Conservation (phyloP, 2,888 invertebrate genomes). For the Melanotus villosus region DNA sequence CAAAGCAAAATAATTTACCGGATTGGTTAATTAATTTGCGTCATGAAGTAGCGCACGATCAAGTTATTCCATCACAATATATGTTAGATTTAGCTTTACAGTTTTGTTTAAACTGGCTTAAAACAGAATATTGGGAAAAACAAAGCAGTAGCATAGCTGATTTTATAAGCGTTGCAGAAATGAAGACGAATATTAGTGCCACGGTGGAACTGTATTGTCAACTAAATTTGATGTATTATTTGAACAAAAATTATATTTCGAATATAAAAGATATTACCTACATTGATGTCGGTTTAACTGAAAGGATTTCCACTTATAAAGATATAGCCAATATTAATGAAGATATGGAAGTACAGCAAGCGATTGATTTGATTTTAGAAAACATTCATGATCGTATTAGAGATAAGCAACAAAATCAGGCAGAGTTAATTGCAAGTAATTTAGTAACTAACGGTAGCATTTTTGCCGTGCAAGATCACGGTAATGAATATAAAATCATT, state of each 20-base stretch:
- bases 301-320: neutral
- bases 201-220: neutral
- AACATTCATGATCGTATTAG: neutral
- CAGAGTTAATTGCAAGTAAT: neutral
- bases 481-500: neutral
- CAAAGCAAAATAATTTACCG: slow-evolving; percentile 78
- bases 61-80: slow-evolving; percentile 76
- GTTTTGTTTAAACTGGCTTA: slow-evolving; percentile 79
- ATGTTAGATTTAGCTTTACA: slow-evolving; percentile 76
- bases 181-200: neutral
- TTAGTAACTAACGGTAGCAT: neutral
- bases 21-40: slow-evolving; percentile 85
- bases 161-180: slow-evolving; percentile 55
- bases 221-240: slow-evolving; percentile 3
- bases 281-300: neutral
- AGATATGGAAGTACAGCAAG: neutral
- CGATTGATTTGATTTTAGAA: neutral
- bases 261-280: neutral
- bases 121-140: slow-evolving; percentile 76
- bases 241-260: neutral
- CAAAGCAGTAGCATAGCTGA: slow-evolving; percentile 71
- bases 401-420: neutral
- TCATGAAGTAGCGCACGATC: slow-evolving; percentile 84
- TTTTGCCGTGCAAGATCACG: neutral
- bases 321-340: neutral